Conservation (phyloP, 2,113 vertebrate species). For the Prunella fulvescens region DNA sequence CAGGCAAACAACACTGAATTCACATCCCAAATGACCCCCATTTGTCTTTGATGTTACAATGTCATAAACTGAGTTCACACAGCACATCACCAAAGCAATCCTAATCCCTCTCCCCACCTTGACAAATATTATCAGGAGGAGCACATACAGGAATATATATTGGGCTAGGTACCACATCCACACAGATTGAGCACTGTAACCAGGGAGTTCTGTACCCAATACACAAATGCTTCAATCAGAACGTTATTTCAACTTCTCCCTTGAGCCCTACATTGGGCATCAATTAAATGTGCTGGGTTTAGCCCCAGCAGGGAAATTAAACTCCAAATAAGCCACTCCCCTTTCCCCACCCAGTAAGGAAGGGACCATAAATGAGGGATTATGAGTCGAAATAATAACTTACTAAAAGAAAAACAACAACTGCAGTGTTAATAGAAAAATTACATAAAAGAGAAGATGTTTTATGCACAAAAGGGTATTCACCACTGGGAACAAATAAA, state of each 20-base stretch:
- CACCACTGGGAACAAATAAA: not conserved
- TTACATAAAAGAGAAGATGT: not conserved
- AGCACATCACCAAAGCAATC: not conserved
- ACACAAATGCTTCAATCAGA: not conserved
- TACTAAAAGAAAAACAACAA: not conserved
- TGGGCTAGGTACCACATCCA: not conserved
- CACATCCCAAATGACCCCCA: not conserved
- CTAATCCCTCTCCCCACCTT: not conserved
- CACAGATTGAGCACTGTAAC: rapidly evolving
- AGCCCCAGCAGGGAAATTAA: not conserved
- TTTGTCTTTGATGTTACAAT: not conserved
- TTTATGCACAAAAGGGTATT: not conserved
- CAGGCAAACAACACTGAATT: not conserved
- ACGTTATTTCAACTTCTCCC: not conserved
- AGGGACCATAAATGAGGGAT: not conserved
- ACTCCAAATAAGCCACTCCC: not conserved
- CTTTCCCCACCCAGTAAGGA: rapidly evolving
- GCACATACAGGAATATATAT: not conserved
- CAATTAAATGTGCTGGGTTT: not conserved
- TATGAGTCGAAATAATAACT: not conserved
- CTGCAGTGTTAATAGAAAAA: not conserved
- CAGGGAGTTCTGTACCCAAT: not conserved
- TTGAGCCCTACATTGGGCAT: not conserved
- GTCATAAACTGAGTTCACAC: not conserved
- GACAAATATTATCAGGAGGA: not conserved